Conservation (phyloP, 2,888 invertebrate genomes). For the Siphlonurus alternatus region DNA sequence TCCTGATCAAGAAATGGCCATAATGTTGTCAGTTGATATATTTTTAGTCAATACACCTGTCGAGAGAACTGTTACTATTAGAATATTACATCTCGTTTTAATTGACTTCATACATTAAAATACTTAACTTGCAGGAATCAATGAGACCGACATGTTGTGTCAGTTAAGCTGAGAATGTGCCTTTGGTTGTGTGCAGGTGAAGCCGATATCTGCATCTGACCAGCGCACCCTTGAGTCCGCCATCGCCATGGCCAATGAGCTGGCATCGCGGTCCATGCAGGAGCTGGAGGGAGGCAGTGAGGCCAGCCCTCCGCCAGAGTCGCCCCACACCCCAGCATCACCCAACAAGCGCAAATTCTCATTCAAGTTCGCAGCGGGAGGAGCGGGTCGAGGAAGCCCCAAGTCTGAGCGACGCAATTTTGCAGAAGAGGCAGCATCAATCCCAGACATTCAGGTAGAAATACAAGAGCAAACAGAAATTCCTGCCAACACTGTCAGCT, state of each 20-base stretch:
- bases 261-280: slow-evolving; percentile 49
- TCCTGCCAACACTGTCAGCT: neutral
- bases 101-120: too few species aligned
- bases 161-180: too few species aligned
- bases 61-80: too few species aligned
- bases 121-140: too few species aligned
- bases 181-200: slow-evolving; percentile 36
- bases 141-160: too few species aligned
- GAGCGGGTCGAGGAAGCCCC: slow-evolving; percentile 27
- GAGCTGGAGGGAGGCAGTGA: slow-evolving; percentile 20
- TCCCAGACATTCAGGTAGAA: slow-evolving; percentile 78
- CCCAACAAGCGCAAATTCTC: slow-evolving; percentile 66
- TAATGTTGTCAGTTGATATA: too few species aligned
- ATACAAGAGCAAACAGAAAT: neutral
- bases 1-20: too few species aligned
- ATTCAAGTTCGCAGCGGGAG: slow-evolving; percentile 38
- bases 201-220: slow-evolving; percentile 86
- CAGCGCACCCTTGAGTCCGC: slow-evolving; percentile 82
- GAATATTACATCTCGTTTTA: too few species aligned
- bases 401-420: slow-evolving; percentile 67
- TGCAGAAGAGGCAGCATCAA: slow-evolving; percentile 71
- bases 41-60: too few species aligned
- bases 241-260: slow-evolving; percentile 82
- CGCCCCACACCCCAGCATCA: slow-evolving; percentile 37
- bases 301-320: slow-evolving; percentile 14